phyloP scores from a whole-genome alignment of 2,113 vertebrate species.

The Furnarius figulus region DNA sequence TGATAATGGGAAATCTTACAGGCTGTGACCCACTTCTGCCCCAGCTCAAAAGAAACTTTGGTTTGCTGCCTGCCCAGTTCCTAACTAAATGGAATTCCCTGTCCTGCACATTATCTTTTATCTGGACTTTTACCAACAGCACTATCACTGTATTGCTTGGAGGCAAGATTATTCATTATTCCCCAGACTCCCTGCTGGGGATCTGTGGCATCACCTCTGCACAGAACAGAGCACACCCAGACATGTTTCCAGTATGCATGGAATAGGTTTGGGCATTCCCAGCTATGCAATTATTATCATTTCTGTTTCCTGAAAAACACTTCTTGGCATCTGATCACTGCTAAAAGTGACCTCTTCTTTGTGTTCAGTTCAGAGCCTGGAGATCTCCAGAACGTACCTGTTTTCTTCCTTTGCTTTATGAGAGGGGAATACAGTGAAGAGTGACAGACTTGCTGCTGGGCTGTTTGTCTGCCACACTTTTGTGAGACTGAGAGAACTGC shows the following conservation, averaged over 20 bases:
- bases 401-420: background rate
- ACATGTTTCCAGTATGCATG: background rate
- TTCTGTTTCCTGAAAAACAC: background rate
- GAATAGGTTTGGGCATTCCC: background rate
- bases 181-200: background rate
- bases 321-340: background rate
- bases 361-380: fast-evolving
- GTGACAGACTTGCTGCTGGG: background rate
- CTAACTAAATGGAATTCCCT: background rate
- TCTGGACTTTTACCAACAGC: background rate
- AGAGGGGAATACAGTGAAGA: background rate
- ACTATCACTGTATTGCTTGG: fast-evolving
- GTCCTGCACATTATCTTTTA: background rate
- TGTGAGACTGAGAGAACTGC: background rate
- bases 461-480: background rate
- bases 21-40: background rate
- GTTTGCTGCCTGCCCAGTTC: background rate
- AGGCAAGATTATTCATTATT: background rate
- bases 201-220: background rate
- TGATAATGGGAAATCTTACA: background rate
- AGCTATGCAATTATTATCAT: background rate
- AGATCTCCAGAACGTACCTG: background rate
- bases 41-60: background rate
- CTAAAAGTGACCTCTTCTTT: background rate
- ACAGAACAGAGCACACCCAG: background rate